These are phyloP conservation scores for Hylaeus anthracinus DNA, from an alignment of 1,140 invertebrate species.

Conservation along the genomic window DNA sequence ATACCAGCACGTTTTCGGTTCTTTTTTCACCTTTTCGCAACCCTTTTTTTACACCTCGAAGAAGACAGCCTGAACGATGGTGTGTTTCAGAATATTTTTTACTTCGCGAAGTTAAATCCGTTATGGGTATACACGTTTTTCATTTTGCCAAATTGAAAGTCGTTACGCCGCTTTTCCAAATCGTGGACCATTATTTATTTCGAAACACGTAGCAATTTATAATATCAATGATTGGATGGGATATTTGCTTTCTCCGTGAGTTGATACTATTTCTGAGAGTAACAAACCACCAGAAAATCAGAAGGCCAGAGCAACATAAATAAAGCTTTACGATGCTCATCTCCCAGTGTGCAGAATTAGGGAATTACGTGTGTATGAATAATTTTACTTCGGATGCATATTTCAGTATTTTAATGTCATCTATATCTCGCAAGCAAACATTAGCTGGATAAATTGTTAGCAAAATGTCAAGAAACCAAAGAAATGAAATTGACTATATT, in stretches of 20 bases:
- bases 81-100: background rate
- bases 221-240: background rate
- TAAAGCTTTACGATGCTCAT: background rate
- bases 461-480: background rate
- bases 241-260: background rate
- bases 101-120: background rate
- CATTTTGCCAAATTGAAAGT: background rate
- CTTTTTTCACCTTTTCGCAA: background rate
- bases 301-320: background rate
- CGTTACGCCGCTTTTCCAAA: too few relatives aligned
- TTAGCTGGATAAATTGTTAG: background rate
- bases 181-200: background rate
- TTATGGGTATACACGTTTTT: background rate
- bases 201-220: background rate
- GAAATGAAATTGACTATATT: background rate
- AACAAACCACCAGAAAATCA: background rate
- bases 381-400: background rate
- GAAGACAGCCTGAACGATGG: background rate
- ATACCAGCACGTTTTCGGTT: conserved; percentile 1
- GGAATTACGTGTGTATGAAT: background rate
- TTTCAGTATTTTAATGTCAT: background rate
- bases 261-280: background rate
- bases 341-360: background rate
- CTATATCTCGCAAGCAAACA: too few relatives aligned
- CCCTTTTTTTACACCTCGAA: background rate